Conservation (phyloP, 2,888 invertebrate species). For the Tenthredo mesomela region DNA sequence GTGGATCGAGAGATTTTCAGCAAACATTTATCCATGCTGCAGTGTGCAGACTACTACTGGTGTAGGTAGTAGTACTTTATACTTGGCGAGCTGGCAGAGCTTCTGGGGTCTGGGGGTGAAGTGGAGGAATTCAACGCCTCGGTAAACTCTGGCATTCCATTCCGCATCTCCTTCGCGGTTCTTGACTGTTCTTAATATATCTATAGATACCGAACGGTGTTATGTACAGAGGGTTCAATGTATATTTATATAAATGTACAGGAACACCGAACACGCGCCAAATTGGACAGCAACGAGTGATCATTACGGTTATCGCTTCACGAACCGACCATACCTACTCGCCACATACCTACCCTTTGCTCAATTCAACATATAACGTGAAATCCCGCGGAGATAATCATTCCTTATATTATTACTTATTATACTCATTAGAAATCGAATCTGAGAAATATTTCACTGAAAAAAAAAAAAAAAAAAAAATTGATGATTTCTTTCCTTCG, state of each 20-base stretch:
- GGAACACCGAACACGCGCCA: slow-evolving; percentile 39
- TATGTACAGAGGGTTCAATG: background rate
- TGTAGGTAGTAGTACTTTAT: background rate
- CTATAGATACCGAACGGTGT: slow-evolving; percentile 17
- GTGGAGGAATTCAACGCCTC: slow-evolving; percentile 42
- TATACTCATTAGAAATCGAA: too few species aligned
- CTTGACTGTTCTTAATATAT: slow-evolving; percentile 18
- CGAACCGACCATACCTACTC: background rate
- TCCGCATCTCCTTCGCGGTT: slow-evolving; percentile 32
- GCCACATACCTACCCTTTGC: background rate
- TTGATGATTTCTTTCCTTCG: background rate
- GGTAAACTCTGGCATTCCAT: slow-evolving; percentile 41
- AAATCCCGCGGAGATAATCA: background rate
- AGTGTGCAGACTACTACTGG: background rate
- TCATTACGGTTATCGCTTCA: slow-evolving; percentile 38
- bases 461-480: too few species aligned
- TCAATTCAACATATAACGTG: background rate
- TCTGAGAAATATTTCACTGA: too few species aligned
- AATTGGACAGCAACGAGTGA: slow-evolving; percentile 41
- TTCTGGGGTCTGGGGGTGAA: background rate
- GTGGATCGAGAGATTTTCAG: background rate
- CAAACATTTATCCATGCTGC: background rate
- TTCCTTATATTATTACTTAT: background rate
- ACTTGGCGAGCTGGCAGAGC: background rate
- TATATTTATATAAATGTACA: slow-evolving; percentile 21